Evolutionary conservation across 2,888 invertebrate genomes (phyloP).

Genomic region (Eupithecia exiguata): DNA sequence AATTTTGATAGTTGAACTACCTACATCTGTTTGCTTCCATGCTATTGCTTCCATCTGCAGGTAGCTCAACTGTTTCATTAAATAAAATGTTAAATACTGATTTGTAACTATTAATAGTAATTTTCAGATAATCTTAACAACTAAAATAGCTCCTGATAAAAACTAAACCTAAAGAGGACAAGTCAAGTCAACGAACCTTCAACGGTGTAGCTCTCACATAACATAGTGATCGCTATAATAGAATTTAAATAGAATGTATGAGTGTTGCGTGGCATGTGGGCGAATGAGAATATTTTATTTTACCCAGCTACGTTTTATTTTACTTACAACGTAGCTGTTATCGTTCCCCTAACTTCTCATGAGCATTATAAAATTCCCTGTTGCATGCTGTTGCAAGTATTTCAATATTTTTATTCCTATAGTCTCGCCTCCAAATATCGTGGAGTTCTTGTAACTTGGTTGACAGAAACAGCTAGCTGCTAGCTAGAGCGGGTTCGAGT

Average conservation of each 20-base stretch:
- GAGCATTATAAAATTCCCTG: conserved; percentile 2
- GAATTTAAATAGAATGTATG: conserved; percentile 31
- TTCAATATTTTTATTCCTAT: not conserved
- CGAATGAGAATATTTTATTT: conserved; percentile 29
- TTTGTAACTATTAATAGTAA: no score
- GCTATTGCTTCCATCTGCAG: no score
- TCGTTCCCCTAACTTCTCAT: conserved; percentile 11
- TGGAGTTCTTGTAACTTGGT: no score
- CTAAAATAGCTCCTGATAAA: not conserved
- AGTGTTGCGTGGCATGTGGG: conserved; percentile 27
- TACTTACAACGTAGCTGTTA: conserved; percentile 12
- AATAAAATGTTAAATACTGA: no score
- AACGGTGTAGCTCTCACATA: conserved; percentile 25
- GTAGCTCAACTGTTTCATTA: no score
- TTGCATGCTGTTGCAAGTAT: not conserved
- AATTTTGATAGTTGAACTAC: no score
- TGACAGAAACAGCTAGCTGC: no score
- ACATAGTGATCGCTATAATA: conserved; percentile 32
- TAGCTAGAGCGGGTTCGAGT: no score
- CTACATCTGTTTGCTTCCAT: no score
- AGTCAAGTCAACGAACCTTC: conserved; percentile 25
- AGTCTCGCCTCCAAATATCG: not conserved
- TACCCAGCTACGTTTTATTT: conserved; percentile 19
- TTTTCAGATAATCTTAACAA: no score
- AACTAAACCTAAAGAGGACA: not conserved